Conservation (phyloP, 92 coral and sea anemone species). For the Epizoanthus scotinus region DNA sequence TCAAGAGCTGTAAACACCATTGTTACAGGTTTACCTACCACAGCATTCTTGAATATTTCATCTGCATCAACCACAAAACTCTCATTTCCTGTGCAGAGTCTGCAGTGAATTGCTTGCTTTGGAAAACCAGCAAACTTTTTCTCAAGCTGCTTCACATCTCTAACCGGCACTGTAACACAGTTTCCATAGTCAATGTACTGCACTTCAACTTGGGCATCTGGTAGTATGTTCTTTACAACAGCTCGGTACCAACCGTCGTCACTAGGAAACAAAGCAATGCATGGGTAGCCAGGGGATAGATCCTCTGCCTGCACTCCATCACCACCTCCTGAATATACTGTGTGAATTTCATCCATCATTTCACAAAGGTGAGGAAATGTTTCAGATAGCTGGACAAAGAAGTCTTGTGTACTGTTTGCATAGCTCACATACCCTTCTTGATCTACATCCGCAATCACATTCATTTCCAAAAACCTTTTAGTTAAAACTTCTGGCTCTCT, state of each 20-base stretch:
- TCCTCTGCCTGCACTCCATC: conserved; percentile 46
- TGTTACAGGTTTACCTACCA: conserved; percentile 56
- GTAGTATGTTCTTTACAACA: conserved; percentile 46
- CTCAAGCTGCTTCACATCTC: conserved; percentile 62
- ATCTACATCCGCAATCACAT: conserved; percentile 51
- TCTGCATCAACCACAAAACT: conserved; percentile 39
- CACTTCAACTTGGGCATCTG: conserved; percentile 65
- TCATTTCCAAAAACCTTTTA: conserved; percentile 21
- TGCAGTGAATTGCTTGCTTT: conserved; percentile 73
- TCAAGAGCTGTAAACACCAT: conserved; percentile 57
- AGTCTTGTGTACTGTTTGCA: conserved; percentile 56
- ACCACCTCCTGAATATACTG: conserved; percentile 51
- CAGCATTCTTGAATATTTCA: conserved; percentile 51
- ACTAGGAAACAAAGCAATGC: conserved; percentile 79
- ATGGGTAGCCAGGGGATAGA: conserved; percentile 48
- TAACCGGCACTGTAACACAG: conserved; percentile 48
- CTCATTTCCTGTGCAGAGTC: conserved; percentile 44
- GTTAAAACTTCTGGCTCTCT: background rate
- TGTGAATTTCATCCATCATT: conserved; percentile 73
- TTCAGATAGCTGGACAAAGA: conserved; percentile 73
- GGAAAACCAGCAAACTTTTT: conserved; percentile 58
- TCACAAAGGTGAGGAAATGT: conserved; percentile 63
- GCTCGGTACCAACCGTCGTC: conserved; percentile 87
- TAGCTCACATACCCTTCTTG: conserved; percentile 70
- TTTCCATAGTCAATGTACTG: conserved; percentile 86